Percentiles rank a stretch among this genome's conserved stretches.
Conservation (phyloP, 2,797 vertebrate species). For the Staurois parvus region DNA sequence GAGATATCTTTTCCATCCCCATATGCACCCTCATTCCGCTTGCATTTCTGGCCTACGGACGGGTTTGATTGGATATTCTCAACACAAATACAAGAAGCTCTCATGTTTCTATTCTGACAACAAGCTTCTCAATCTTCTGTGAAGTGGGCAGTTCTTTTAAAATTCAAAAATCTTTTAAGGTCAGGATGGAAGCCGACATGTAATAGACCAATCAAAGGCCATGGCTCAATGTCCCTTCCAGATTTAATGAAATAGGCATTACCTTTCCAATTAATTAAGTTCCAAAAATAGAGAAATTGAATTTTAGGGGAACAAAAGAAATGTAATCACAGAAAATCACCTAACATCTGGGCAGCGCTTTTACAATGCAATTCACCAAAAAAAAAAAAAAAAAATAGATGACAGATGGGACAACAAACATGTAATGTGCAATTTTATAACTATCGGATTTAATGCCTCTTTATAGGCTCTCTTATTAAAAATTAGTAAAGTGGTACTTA, state of each 20-base stretch:
- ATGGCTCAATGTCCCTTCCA: slow-evolving; percentile 48
- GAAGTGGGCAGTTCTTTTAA: slow-evolving; percentile 64
- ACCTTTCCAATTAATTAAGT: slow-evolving; percentile 50
- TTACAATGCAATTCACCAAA: slow-evolving; percentile 61
- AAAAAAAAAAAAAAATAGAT: slow-evolving; percentile 49
- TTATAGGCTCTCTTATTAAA: not conserved
- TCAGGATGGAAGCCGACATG: slow-evolving; percentile 55
- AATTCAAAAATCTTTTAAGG: slow-evolving; percentile 60
- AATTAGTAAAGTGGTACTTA: not conserved
- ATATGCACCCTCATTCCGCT: slow-evolving; percentile 41
- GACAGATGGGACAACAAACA: slow-evolving; percentile 57
- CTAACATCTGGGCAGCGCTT: slow-evolving; percentile 59
- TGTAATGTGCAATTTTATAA: not conserved
- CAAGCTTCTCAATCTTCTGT: slow-evolving; percentile 51
- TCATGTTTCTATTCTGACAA: slow-evolving; percentile 57
- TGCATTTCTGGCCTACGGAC: slow-evolving; percentile 56
- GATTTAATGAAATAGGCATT: slow-evolving; percentile 60
- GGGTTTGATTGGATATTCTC: slow-evolving; percentile 64
- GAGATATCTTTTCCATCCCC: slow-evolving; percentile 35
- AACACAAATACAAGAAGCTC: slow-evolving; percentile 66
- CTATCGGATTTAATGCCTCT: not conserved
- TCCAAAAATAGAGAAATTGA: slow-evolving; percentile 63
- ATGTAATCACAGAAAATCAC: slow-evolving; percentile 68
- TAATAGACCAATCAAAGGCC: slow-evolving; percentile 46
- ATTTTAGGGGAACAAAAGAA: slow-evolving; percentile 62